A percentile compares a stretch with the other conserved stretches of the same genome.
phyloP scores from a whole-genome alignment of 2,113 vertebrate species.

The Callipepla squamata region DNA sequence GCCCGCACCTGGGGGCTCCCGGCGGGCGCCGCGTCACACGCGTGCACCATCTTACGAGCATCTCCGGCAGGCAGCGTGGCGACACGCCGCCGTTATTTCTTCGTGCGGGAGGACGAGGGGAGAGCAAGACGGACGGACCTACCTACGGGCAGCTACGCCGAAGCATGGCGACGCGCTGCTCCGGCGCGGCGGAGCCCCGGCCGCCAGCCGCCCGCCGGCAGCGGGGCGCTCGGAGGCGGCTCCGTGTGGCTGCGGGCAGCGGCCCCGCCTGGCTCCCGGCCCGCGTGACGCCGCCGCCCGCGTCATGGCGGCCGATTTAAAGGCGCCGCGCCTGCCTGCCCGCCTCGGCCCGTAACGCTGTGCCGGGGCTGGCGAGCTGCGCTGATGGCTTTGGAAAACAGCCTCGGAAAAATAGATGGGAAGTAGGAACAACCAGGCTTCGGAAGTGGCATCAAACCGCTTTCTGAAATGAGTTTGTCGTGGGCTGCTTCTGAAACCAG shows the following conservation, averaged over 20 bases:
- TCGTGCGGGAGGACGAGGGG: not conserved
- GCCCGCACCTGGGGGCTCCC: not conserved
- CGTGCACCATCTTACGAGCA: conserved; percentile 61
- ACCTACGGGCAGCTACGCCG: conserved; percentile 76
- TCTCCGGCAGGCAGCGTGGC: conserved; percentile 42
- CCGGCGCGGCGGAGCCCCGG: conserved; percentile 73
- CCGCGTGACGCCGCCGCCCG: conserved; percentile 72
- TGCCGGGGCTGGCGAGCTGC: accelerated
- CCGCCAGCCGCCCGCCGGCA: conserved; percentile 73
- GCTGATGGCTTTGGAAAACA: not conserved
- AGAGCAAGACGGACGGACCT: conserved; percentile 71
- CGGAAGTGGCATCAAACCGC: not conserved
- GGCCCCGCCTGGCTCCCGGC: conserved; percentile 74
- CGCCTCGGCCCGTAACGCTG: not conserved
- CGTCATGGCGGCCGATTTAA: conserved; percentile 79
- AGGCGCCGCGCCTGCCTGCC: conserved; percentile 37
- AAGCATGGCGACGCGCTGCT: conserved; percentile 73
- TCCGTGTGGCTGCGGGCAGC: conserved; percentile 73
- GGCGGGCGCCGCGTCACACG: conserved; percentile 21
- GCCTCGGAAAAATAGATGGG: not conserved
- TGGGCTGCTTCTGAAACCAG: not conserved
- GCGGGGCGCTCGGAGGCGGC: conserved; percentile 75
- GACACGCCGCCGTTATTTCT: conserved; percentile 41
- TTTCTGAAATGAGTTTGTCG: not conserved
- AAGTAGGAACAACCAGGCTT: not conserved